These are phyloP conservation scores for Parelbella ahira DNA, from an alignment of 2,888 invertebrate species.

Conservation along the genomic window DNA sequence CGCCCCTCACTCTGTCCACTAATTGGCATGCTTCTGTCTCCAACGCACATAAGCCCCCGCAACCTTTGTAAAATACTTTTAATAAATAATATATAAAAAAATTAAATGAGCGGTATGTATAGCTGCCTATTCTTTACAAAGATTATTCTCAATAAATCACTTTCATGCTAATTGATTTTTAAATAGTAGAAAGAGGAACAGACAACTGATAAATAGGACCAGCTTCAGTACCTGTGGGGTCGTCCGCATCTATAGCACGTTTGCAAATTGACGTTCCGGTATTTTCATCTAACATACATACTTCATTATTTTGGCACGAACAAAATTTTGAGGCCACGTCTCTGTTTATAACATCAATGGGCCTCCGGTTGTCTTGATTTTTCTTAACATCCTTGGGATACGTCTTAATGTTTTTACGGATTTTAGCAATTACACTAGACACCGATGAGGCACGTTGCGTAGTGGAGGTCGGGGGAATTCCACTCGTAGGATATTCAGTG, in stretches of 20 bases:
- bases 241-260: constrained; percentile 69
- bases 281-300: constrained; percentile 82
- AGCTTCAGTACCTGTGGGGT: constrained; percentile 84
- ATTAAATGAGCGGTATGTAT: too few relatives aligned
- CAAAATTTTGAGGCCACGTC: constrained; percentile 68
- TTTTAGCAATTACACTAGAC: constrained; percentile 56
- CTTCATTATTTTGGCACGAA: constrained; percentile 78
- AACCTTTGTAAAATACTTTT: constrained; percentile 58
- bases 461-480: constrained; percentile 36
- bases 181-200: too few relatives aligned
- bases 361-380: constrained; percentile 42
- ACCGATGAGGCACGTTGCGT: constrained; percentile 46
- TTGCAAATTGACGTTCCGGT: constrained; percentile 82
- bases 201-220: too few relatives aligned
- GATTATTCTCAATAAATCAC: too few relatives aligned
- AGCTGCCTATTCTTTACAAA: too few relatives aligned
- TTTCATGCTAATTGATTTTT: too few relatives aligned
- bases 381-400: constrained; percentile 56
- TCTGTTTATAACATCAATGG: constrained; percentile 60
- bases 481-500: constrained; percentile 41
- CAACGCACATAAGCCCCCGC: constrained; percentile 83
- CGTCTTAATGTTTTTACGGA: constrained; percentile 68
- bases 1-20: constrained; percentile 72
- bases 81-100: neutral
- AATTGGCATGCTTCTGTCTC: constrained; percentile 83